Conservation (phyloP, 2,113 vertebrate species). For the Myocastor coypus region DNA sequence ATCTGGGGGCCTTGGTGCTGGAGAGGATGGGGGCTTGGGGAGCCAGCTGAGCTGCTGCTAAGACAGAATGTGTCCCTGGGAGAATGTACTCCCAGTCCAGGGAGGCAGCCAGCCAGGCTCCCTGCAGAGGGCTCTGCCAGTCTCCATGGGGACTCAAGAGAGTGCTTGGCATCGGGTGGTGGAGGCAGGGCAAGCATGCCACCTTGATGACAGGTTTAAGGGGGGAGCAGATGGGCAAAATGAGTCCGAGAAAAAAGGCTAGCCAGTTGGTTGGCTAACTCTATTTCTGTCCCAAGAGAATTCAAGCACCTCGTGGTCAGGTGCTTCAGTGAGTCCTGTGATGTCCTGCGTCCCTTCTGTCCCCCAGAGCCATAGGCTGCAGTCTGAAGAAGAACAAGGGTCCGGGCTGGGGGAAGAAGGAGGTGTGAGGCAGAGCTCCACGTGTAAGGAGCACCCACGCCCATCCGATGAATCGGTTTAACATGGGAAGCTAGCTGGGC, state of each 20-base stretch:
- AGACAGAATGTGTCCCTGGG: conserved; percentile 78
- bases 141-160: conserved; percentile 78
- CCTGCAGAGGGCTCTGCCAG: conserved; percentile 55
- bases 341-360: background rate
- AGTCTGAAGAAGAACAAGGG: background rate
- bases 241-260: background rate
- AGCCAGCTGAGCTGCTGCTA: conserved; percentile 64
- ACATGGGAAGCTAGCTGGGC: background rate
- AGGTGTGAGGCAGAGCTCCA: background rate
- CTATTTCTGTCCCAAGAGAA: background rate
- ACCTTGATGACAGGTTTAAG: background rate
- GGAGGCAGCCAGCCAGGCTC: conserved; percentile 55
- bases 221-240: too few relatives aligned
- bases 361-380: background rate
- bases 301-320: background rate
- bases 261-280: background rate
- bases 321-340: background rate
- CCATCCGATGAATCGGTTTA: background rate
- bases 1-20: conserved; percentile 74
- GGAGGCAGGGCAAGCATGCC: background rate
- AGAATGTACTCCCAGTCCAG: conserved; percentile 68
- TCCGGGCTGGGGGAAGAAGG: background rate
- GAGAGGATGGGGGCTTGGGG: conserved; percentile 65
- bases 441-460: conserved; percentile 23
- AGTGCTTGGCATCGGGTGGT: background rate